A percentile compares a stretch with the other conserved stretches of the same genome.
Conservation (phyloP, 2,888 invertebrate genomes). For the Acrocyrtus sp. region DNA sequence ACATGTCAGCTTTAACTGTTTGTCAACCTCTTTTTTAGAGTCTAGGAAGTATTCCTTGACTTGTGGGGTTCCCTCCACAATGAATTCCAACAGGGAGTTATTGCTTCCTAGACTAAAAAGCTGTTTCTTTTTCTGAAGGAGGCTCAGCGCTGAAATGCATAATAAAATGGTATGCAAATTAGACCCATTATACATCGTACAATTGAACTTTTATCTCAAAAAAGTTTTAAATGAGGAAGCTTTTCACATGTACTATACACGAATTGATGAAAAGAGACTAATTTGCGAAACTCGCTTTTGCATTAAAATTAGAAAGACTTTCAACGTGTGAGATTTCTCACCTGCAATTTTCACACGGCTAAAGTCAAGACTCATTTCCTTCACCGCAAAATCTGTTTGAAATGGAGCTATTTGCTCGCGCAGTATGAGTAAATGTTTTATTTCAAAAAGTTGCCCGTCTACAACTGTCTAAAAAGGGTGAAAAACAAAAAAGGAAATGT, state of each 20-base stretch:
- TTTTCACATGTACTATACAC: too few species aligned
- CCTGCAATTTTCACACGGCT: slow-evolving; percentile 91
- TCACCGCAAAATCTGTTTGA: slow-evolving; percentile 92
- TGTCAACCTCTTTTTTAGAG: slow-evolving; percentile 95
- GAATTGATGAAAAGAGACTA: too few species aligned
- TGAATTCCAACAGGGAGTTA: slow-evolving; percentile 92
- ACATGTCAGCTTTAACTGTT: slow-evolving; percentile 88
- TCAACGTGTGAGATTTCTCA: slow-evolving; percentile 46
- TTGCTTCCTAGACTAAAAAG: slow-evolving; percentile 88
- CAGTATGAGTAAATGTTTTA: slow-evolving; percentile 95
- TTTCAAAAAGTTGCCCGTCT: slow-evolving; percentile 97
- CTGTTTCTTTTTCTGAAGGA: slow-evolving; percentile 77
- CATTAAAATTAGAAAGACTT: slow-evolving; percentile 16
- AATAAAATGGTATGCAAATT: too few species aligned
- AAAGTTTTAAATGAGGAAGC: too few species aligned
- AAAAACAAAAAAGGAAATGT: slow-evolving; percentile 17
- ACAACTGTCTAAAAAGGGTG: slow-evolving; percentile 72
- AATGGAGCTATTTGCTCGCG: slow-evolving; percentile 99
- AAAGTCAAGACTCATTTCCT: slow-evolving; percentile 93
- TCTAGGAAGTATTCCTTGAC: slow-evolving; percentile 92
- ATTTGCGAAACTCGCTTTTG: too few species aligned
- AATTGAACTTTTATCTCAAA: too few species aligned
- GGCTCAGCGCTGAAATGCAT: slow-evolving; percentile 68
- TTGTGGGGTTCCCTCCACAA: slow-evolving; percentile 92
- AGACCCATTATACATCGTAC: too few species aligned